Conservation (phyloP, 2,888 invertebrate species). For the Micropterix aruncella region DNA sequence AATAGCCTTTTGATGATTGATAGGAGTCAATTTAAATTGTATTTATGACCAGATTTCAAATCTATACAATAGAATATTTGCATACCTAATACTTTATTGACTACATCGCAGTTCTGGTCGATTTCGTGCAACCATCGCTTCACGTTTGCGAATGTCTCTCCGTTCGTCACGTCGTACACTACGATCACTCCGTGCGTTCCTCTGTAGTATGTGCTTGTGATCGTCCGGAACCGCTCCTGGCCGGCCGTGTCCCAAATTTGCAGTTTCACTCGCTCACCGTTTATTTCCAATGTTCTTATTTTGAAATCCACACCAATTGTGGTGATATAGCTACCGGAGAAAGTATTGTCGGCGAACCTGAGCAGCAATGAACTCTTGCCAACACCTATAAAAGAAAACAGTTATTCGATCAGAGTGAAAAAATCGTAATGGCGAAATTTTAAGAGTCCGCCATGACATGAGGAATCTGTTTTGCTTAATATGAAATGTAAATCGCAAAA, state of each 20-base stretch:
- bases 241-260: conserved; percentile 99
- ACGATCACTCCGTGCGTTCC: conserved; percentile 99
- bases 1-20: too few relatives aligned
- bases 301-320: conserved; percentile 99
- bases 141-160: conserved; percentile 98
- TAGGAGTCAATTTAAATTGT: too few relatives aligned
- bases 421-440: too few relatives aligned
- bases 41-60: too few relatives aligned
- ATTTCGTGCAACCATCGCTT: conserved; percentile 99
- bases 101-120: conserved; percentile 98
- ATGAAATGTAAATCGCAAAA: conserved; percentile 1
- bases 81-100: conserved; percentile 91
- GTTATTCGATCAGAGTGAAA: too few relatives aligned
- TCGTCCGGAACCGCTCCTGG: conserved; percentile 94
- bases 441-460: background rate
- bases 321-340: conserved; percentile 95
- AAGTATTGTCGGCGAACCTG: conserved; percentile 96
- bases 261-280: conserved; percentile 81
- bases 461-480: background rate
- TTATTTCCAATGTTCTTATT: conserved; percentile 89
- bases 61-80: too few relatives aligned
- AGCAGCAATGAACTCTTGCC: conserved; percentile 96
- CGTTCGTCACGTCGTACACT: conserved; percentile 97
- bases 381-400: conserved; percentile 57
- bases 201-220: conserved; percentile 97